A percentile compares a stretch with the other conserved stretches of the same genome.
Conservation (phyloP, 2,888 invertebrate species). For the Aelia acuminata region DNA sequence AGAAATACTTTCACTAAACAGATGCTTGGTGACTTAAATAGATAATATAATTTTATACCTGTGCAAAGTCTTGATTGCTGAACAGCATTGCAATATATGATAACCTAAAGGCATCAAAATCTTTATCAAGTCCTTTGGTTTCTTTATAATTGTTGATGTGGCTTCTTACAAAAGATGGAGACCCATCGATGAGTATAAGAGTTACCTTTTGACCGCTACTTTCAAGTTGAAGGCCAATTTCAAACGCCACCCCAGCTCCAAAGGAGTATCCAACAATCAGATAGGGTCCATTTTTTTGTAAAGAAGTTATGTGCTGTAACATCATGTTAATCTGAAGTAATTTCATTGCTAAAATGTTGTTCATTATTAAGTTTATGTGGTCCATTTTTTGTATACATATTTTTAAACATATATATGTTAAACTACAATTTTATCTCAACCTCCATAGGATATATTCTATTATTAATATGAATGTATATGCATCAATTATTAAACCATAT, state of each 20-base stretch:
- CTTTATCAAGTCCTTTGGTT: constrained; percentile 70
- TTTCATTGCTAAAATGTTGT: background rate
- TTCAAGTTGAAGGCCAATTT: constrained; percentile 91
- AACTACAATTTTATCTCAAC: too few species aligned
- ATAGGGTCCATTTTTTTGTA: constrained; percentile 88
- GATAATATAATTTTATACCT: background rate
- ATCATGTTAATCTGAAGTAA: constrained; percentile 32
- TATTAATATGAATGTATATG: background rate
- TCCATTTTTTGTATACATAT: background rate
- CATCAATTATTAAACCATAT: background rate
- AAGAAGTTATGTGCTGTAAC: constrained; percentile 77
- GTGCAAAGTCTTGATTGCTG: constrained; percentile 69
- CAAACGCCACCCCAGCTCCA: constrained; percentile 95
- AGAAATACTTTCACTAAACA: background rate
- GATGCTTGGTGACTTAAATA: background rate
- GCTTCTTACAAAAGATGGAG: constrained; percentile 84
- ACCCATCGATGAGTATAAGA: constrained; percentile 90
- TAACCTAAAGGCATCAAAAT: constrained; percentile 75
- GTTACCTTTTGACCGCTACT: constrained; percentile 71
- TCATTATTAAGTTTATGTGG: background rate
- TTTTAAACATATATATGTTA: background rate
- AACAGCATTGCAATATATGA: constrained; percentile 87
- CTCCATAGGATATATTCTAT: background rate
- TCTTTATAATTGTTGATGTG: constrained; percentile 80
- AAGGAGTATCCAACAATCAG: constrained; percentile 94